Base-by-base conservation (phyloP, 2,113 vertebrate species). In the Sinocyclocheilus grahami region DNA sequence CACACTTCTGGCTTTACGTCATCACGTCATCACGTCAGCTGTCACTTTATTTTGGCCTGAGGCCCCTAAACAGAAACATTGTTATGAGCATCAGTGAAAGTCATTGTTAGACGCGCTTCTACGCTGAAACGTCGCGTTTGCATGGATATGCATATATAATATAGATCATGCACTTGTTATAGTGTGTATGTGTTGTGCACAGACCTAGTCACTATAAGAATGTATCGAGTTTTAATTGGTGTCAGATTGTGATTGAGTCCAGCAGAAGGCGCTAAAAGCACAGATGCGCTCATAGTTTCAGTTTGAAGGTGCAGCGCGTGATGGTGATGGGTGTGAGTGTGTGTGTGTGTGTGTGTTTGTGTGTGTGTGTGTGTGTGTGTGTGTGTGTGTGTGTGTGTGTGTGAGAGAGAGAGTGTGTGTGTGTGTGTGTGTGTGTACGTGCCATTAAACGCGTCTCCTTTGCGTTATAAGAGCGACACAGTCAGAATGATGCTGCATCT, bases 401-500 rank as follows among this genome's bases (percentile, higher is more conserved):
- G 76, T 76, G 67, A 16, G 58, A 30, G 1, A 30, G 30, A 30
- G 30, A 30, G 53, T 58, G 53, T 58, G 53, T 58, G 53, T 58
- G 55, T 27, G 76, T 76, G 67, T 24, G 58, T 37, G 75, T 48
- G 13, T 88, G 90, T 89, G 83, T 90, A 90, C 90, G 91, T 90
- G 91, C 92, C 84, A 88, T 37, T 85, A 30, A 89, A 85, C 93
- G 90, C 93, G 92, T 95, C 27, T 83, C 62, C 42, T 13, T 14
- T 74, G 9, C 12, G 88, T 8, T 80, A 83, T 30, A 84, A 67
- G 60, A 2, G 7, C 24, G 12, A 22, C 5, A 8, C 58, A 20
- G 37, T 51, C 63, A 18, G 74, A 5, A 74, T 67, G 46, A 86
- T 53, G 4, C 33, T 78, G 16, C n/a, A 82, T 20, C 14, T 18